A percentile compares a stretch with the other conserved stretches of the same genome.
These are phyloP conservation scores for Ornithoptera alexandrae DNA, from an alignment of 2,888 invertebrate species.

Conservation along the genomic window DNA sequence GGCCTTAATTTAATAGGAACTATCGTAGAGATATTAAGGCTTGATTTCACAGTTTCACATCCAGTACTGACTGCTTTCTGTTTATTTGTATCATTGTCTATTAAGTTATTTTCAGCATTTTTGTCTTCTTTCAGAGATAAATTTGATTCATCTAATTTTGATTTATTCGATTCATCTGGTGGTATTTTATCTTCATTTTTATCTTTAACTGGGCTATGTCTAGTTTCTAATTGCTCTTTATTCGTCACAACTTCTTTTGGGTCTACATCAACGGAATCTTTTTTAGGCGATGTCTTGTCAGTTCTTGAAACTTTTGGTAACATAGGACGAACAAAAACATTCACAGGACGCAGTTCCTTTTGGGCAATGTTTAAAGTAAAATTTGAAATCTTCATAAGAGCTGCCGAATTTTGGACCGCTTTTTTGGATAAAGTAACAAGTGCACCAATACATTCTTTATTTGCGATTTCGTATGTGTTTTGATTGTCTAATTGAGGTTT, in stretches of 20 bases:
- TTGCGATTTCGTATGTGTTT: conserved; percentile 52
- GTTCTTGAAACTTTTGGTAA: conserved; percentile 55
- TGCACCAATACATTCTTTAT: conserved; percentile 66
- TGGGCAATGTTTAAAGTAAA: conserved; percentile 42
- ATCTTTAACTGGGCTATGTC: conserved; percentile 88
- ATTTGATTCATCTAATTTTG: background rate
- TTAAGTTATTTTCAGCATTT: conserved; percentile 30
- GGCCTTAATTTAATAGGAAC: conserved; percentile 64
- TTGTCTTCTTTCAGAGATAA: background rate
- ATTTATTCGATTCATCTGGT: conserved; percentile 13
- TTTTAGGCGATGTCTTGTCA: conserved; percentile 67
- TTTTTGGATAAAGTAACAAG: conserved; percentile 59
- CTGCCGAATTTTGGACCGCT: conserved; percentile 55
- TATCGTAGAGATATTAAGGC: conserved; percentile 45
- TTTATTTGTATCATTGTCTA: conserved; percentile 28
- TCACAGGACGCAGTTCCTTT: conserved; percentile 48
- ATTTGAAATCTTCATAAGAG: conserved; percentile 56
- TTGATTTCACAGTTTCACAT: conserved; percentile 41
- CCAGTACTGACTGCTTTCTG: conserved; percentile 1
- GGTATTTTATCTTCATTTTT: conserved; percentile 30
- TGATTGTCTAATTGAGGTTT: conserved; percentile 49
- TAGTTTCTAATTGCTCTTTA: conserved; percentile 37
- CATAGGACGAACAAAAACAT: conserved; percentile 65
- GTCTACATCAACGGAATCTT: conserved; percentile 49
- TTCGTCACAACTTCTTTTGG: conserved; percentile 47